phyloP scores from a whole-genome alignment of 2,113 vertebrate genomes.

The Mionectes macconnelli region DNA sequence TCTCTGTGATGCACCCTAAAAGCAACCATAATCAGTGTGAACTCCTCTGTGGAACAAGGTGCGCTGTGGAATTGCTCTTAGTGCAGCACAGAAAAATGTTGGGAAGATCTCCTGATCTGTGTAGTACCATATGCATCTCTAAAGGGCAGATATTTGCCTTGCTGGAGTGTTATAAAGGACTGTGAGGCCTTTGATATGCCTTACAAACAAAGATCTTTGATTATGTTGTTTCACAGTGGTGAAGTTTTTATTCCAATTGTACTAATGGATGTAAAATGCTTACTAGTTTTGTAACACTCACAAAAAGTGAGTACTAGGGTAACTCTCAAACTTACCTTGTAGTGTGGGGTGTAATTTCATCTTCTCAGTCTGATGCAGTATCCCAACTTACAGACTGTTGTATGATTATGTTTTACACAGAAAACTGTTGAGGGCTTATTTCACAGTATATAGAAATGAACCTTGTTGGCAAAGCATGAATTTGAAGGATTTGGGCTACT shows the following conservation, averaged over 20 bases:
- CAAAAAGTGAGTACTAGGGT: background rate
- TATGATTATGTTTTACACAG: background rate
- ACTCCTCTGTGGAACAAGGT: background rate
- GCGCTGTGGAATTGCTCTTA: background rate
- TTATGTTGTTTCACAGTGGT: background rate
- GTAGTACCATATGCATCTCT: fast-evolving
- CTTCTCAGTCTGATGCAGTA: background rate
- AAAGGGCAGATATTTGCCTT: background rate
- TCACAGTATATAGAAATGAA: background rate
- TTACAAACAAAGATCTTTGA: background rate
- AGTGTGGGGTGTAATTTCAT: background rate
- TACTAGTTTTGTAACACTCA: background rate
- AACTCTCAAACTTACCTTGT: background rate
- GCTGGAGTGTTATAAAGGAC: background rate
- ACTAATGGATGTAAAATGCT: background rate
- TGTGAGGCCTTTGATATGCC: background rate
- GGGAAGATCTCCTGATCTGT: background rate
- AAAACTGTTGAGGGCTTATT: background rate
- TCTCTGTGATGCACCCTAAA: background rate
- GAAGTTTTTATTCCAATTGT: background rate
- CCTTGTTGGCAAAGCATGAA: background rate
- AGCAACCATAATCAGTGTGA: background rate
- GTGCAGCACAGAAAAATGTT: background rate
- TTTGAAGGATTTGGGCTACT: background rate
- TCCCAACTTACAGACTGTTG: background rate